These are phyloP conservation scores for Drosophila sordidula DNA, from an alignment of 2,888 invertebrate genomes.

Conservation along the genomic window DNA sequence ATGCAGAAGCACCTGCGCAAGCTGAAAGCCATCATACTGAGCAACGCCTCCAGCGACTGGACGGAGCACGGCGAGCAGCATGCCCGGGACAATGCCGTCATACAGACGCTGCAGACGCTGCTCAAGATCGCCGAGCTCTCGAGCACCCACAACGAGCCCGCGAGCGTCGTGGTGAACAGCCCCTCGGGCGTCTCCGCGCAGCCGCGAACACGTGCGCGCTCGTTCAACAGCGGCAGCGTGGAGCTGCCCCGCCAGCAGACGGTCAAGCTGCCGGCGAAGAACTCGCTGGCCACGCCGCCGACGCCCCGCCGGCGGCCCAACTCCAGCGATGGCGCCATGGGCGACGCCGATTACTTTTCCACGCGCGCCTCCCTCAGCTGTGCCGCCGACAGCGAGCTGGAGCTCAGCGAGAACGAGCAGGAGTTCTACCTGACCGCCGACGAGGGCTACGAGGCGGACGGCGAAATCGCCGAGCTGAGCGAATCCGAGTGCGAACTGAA, in stretches of 20 bases:
- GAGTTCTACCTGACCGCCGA: slow-evolving; percentile 84
- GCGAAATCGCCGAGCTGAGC: slow-evolving; percentile 82
- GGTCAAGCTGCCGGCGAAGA: slow-evolving; percentile 72
- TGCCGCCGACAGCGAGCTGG: slow-evolving; percentile 82
- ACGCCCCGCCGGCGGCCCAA: slow-evolving; percentile 64
- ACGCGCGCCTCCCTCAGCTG: slow-evolving; percentile 81
- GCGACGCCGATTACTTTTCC: slow-evolving; percentile 82
- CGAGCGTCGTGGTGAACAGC: slow-evolving; percentile 61
- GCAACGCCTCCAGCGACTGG: slow-evolving; percentile 77
- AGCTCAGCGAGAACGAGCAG: slow-evolving; percentile 83
- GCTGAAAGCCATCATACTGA: slow-evolving; percentile 81
- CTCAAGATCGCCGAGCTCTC: slow-evolving; percentile 84
- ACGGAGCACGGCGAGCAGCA: slow-evolving; percentile 77
- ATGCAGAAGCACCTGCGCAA: slow-evolving; percentile 84
- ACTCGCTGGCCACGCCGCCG: slow-evolving; percentile 67
- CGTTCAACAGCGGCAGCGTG: slow-evolving; percentile 65
- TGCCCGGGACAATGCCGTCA: slow-evolving; percentile 79
- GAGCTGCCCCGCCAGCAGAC: slow-evolving; percentile 66
- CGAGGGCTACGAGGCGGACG: slow-evolving; percentile 85
- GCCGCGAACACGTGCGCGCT: slow-evolving; percentile 60
- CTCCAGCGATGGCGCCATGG: slow-evolving; percentile 71
- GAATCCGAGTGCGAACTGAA: slow-evolving; percentile 80
- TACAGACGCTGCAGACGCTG: slow-evolving; percentile 83
- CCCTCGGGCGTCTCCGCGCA: slow-evolving; percentile 49
- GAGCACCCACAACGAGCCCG: slow-evolving; percentile 66